Conservation (phyloP, 2,888 invertebrate genomes). For the Galeopsomyia nigrocyanea region DNA sequence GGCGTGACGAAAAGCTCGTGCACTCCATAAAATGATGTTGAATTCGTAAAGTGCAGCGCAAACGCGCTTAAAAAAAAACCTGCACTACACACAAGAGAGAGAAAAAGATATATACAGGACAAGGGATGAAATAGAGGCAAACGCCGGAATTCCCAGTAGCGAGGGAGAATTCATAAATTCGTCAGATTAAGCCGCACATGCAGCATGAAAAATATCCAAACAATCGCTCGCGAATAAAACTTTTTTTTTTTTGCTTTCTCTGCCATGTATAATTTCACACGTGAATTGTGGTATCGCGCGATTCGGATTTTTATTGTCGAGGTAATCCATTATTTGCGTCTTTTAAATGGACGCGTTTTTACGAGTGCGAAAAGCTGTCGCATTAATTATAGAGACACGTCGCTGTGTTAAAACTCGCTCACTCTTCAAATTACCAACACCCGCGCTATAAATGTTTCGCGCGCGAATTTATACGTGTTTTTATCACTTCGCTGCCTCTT, state of each 20-base stretch:
- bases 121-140: too few relatives aligned
- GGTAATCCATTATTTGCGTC: too few relatives aligned
- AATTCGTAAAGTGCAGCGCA: background rate
- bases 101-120: background rate
- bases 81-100: background rate
- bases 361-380: background rate
- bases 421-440: slow-evolving; percentile 10
- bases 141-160: slow-evolving; percentile 27
- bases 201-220: slow-evolving; percentile 56
- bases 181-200: slow-evolving; percentile 51
- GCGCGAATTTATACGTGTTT: slow-evolving; percentile 13
- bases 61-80: background rate
- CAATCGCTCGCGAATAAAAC: slow-evolving; percentile 33
- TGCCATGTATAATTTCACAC: background rate
- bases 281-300: background rate
- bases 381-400: slow-evolving; percentile 31
- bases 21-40: slow-evolving; percentile 21
- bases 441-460: slow-evolving; percentile 22
- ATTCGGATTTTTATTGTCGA: background rate
- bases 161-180: slow-evolving; percentile 56
- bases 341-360: too few relatives aligned
- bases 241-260: background rate
- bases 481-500: background rate
- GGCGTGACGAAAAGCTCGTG: slow-evolving; percentile 4
- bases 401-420: slow-evolving; percentile 30